Evolutionary conservation across 35 echinoderm and acorn worm genomes (phyloP).

Genomic region (Antedon bifida): DNA sequence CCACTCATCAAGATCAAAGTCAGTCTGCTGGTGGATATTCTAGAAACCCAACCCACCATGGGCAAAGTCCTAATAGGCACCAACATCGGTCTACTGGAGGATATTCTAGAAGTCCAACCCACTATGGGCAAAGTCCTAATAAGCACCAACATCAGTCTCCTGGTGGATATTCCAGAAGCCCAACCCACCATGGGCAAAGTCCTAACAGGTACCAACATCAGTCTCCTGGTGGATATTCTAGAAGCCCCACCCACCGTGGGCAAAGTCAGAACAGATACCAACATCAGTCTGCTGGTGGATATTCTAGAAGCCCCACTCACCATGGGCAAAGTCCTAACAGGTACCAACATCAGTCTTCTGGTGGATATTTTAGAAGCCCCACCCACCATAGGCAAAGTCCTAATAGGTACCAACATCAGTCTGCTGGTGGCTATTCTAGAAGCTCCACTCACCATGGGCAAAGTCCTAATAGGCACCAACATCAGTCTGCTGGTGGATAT

Average conservation of each 20-base stretch:
- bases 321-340: neutral
- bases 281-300: neutral
- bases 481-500: too few species aligned
- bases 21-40: neutral
- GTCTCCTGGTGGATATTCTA: neutral
- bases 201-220: neutral
- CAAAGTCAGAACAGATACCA: neutral
- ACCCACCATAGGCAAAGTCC: too few species aligned
- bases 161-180: neutral
- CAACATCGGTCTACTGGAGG: neutral
- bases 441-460: too few species aligned
- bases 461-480: too few species aligned
- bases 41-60: neutral
- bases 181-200: neutral
- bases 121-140: neutral
- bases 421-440: too few species aligned
- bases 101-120: neutral
- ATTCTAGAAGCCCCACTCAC: neutral
- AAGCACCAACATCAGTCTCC: neutral
- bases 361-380: too few species aligned
- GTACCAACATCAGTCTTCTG: too few species aligned
- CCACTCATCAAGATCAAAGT: neutral
- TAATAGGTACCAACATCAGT: too few species aligned
- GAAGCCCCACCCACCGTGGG: neutral
- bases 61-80: neutral